These are phyloP conservation scores for Drosophila prosaltans DNA, from an alignment of 1,140 invertebrate species.

Conservation along the genomic window DNA sequence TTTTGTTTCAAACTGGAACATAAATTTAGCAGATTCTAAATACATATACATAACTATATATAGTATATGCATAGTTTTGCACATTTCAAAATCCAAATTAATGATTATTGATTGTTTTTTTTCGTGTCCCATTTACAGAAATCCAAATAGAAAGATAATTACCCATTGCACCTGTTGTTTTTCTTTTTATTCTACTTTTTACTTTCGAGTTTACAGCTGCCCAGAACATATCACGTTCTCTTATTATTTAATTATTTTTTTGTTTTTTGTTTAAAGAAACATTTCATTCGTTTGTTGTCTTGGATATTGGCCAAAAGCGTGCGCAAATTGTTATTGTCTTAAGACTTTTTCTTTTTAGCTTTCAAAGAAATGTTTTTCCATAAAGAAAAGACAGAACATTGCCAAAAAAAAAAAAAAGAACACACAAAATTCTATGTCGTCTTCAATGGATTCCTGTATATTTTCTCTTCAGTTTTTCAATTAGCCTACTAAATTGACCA, in stretches of 20 bases:
- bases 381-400: slow-evolving; percentile 33
- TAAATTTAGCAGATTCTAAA: not conserved
- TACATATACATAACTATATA: not conserved
- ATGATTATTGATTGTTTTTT: not conserved
- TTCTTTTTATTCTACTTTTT: not conserved
- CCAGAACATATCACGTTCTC: slow-evolving; percentile 41
- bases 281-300: slow-evolving; percentile 23
- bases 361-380: slow-evolving; percentile 67
- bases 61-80: not conserved
- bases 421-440: slow-evolving; percentile 29
- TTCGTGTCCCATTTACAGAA: not conserved
- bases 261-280: slow-evolving; percentile 5
- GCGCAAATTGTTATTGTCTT: slow-evolving; percentile 76
- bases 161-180: slow-evolving; percentile 52
- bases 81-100: slow-evolving; percentile 24
- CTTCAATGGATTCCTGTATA: slow-evolving; percentile 35
- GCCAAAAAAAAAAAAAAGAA: not conserved
- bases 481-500: slow-evolving; percentile 38
- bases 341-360: slow-evolving; percentile 36
- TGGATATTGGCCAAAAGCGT: slow-evolving; percentile 74
- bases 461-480: slow-evolving; percentile 53
- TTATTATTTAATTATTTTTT: slow-evolving; percentile 36
- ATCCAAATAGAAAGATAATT: not conserved
- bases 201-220: slow-evolving; percentile 11
- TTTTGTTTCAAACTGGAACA: not conserved